A percentile compares a stretch with the other conserved stretches of the same genome.
Evolutionary conservation across 2,797 vertebrate genomes (phyloP).

Genomic region (Pogoniulus pusillus): DNA sequence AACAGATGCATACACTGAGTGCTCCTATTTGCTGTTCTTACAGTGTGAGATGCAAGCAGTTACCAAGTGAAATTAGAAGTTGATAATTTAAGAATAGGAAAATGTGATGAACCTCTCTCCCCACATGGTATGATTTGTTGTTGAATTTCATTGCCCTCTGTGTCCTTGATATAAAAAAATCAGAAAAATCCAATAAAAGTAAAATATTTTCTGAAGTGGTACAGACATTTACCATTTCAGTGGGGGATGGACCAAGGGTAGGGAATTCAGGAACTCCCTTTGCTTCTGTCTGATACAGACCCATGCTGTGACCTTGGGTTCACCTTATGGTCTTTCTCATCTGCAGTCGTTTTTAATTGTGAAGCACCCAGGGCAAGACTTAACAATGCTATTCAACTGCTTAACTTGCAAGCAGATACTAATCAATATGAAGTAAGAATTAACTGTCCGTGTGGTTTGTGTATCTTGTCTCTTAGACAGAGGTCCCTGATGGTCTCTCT

Average conservation of each 20-base stretch:
- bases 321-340: not conserved
- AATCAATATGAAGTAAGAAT: not conserved
- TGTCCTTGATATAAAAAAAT: not conserved
- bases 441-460: not conserved
- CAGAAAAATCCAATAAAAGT: not conserved
- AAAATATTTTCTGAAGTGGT: not conserved
- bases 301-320: conserved; percentile 8
- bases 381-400: not conserved
- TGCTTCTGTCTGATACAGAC: not conserved
- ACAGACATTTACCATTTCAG: not conserved
- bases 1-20: not conserved
- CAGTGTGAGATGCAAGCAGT: not conserved
- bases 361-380: not conserved
- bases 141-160: not conserved
- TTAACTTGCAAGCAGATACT: not conserved
- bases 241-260: not conserved
- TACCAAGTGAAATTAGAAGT: not conserved
- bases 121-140: not conserved
- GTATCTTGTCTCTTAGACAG: not conserved
- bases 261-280: not conserved
- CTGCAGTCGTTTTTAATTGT: not conserved
- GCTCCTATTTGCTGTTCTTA: not conserved
- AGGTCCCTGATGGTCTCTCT: not conserved
- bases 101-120: not conserved
- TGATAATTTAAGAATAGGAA: not conserved